Evolutionary conservation across 92 coral and sea anemone genomes (phyloP).

Genomic region (Isaurus tuberculatus): DNA sequence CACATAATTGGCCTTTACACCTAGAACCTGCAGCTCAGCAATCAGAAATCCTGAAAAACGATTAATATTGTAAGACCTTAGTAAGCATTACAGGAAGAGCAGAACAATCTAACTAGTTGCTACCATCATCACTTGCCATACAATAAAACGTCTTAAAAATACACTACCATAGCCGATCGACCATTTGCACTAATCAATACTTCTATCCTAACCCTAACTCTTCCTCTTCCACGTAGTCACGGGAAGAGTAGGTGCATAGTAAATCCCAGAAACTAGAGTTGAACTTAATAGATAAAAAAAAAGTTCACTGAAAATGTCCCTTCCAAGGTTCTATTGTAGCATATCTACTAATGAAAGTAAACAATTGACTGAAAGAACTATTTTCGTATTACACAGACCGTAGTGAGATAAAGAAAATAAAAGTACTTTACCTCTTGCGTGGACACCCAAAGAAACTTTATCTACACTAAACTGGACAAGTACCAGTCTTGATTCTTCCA

Average conservation of each 20-base stretch:
- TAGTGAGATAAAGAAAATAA: slow-evolving; percentile 4
- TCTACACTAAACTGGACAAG: slow-evolving; percentile 82
- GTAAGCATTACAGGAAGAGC: neutral
- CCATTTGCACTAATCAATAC: too few species aligned
- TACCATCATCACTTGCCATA: neutral
- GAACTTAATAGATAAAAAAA: too few species aligned
- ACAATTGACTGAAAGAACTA: too few species aligned
- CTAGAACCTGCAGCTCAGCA: slow-evolving; percentile 91
- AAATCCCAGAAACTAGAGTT: too few species aligned
- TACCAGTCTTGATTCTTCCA: slow-evolving; percentile 91
- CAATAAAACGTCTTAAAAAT: too few species aligned
- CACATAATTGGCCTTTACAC: slow-evolving; percentile 84
- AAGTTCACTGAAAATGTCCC: too few species aligned
- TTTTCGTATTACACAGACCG: neutral
- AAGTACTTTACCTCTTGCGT: slow-evolving; percentile 75
- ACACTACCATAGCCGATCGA: too few species aligned
- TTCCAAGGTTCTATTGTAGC: too few species aligned
- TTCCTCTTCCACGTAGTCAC: too few species aligned
- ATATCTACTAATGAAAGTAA: neutral
- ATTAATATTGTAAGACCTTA: neutral
- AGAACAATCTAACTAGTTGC: neutral
- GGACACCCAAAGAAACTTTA: slow-evolving; percentile 85
- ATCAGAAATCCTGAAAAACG: slow-evolving; percentile 80
- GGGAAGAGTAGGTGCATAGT: too few species aligned
- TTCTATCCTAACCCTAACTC: too few species aligned